Conservation (phyloP, 2,797 vertebrate genomes). For the Florisuga fusca region DNA sequence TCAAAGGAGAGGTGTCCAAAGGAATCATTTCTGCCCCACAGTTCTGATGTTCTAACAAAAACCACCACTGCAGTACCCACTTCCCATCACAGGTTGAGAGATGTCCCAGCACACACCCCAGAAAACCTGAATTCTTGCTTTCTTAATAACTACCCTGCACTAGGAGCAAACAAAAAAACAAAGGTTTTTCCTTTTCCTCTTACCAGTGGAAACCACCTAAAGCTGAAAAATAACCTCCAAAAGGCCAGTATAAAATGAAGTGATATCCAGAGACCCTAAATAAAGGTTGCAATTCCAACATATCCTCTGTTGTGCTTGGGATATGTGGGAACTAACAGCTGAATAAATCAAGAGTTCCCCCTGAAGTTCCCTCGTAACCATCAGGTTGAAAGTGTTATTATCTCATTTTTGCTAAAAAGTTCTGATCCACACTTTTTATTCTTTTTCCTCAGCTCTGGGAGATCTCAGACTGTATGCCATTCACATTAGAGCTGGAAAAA, state of each 20-base stretch:
- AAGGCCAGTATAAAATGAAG: slow-evolving; percentile 22
- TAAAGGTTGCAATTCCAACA: slow-evolving; percentile 3
- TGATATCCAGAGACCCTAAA: slow-evolving; percentile 27
- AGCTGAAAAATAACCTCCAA: slow-evolving; percentile 36
- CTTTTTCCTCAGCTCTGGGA: neutral
- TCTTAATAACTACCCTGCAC: neutral
- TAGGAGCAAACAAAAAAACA: neutral
- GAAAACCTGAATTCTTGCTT: neutral
- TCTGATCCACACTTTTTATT: neutral
- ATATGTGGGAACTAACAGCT: slow-evolving; percentile 8
- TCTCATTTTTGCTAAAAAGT: slow-evolving; percentile 15
- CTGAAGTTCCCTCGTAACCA: slow-evolving; percentile 1
- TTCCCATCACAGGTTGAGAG: neutral
- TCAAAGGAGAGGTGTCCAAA: neutral
- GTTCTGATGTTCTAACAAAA: neutral
- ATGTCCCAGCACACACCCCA: neutral
- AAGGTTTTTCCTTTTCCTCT: neutral
- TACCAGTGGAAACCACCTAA: neutral
- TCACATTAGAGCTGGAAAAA: slow-evolving; percentile 7
- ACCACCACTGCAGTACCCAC: no score
- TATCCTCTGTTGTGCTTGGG: neutral
- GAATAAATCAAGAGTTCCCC: slow-evolving; percentile 48
- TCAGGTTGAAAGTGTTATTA: slow-evolving; percentile 29
- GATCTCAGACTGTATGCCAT: neutral
- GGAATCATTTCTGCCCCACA: neutral